These are phyloP conservation scores for Aproaerema taeniolella DNA, from an alignment of 2,888 invertebrate genomes.

Conservation along the genomic window DNA sequence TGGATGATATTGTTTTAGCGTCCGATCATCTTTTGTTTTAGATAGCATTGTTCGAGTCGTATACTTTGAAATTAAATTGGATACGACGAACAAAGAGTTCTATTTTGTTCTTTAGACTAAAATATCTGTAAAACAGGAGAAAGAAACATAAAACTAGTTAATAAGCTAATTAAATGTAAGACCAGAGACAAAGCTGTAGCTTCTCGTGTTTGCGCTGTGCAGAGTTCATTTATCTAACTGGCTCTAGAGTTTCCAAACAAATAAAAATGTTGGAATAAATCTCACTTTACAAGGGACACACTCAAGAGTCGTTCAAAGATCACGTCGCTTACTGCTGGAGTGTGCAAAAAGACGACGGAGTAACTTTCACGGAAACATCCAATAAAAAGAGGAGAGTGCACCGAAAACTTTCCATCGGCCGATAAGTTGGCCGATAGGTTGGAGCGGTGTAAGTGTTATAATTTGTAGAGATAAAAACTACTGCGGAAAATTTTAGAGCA, in stretches of 20 bases:
- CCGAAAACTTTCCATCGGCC: slow-evolving; percentile 44
- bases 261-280: slow-evolving; percentile 3
- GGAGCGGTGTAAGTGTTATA: slow-evolving; percentile 3
- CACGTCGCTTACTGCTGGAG: slow-evolving; percentile 37
- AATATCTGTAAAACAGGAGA: no score
- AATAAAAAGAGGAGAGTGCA: slow-evolving; percentile 59
- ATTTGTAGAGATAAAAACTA: no score
- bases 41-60: no score
- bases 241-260: slow-evolving; percentile 1
- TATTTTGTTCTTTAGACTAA: no score
- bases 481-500: no score
- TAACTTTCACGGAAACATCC: slow-evolving; percentile 60
- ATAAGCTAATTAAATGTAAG: no score
- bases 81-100: no score
- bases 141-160: no score
- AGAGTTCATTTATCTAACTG: no score
- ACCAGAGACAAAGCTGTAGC: no score
- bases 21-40: slow-evolving; percentile 6
- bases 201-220: no score
- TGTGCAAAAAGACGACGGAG: slow-evolving; percentile 48
- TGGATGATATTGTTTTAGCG: slow-evolving; percentile 40
- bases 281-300: slow-evolving; percentile 13
- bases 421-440: slow-evolving; percentile 27
- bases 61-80: no score
- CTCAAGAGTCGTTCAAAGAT: slow-evolving; percentile 42